These are phyloP conservation scores for Dicentrarchus labrax DNA, from an alignment of 2,113 vertebrate species.

Conservation along the genomic window DNA sequence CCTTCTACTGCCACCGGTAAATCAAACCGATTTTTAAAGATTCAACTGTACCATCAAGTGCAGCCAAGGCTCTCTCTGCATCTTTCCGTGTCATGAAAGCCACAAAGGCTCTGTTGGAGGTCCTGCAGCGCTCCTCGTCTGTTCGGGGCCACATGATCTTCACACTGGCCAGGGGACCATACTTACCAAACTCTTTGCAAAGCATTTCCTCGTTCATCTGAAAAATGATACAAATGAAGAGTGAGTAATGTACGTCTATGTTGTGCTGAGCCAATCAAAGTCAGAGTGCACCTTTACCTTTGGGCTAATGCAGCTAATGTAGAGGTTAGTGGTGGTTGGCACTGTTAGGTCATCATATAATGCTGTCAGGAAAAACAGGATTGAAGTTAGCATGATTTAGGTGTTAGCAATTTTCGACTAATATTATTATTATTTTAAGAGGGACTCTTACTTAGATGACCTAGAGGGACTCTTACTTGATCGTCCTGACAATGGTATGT, in stretches of 20 bases:
- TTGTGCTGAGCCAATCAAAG: not conserved
- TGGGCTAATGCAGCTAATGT: constrained; percentile 88
- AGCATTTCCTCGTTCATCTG: constrained; percentile 90
- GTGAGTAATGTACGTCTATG: not conserved
- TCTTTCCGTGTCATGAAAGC: constrained; percentile 89
- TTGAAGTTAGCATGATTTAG: not conserved
- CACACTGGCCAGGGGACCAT: constrained; percentile 87
- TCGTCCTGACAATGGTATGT: constrained; percentile 77
- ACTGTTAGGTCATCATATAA: constrained; percentile 85
- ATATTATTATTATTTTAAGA: not conserved
- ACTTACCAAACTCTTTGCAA: constrained; percentile 89
- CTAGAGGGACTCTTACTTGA: constrained; percentile 72
- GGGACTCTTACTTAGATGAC: constrained; percentile 64
- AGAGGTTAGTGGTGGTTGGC: constrained; percentile 86
- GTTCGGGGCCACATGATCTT: constrained; percentile 90
- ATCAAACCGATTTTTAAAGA: not conserved
- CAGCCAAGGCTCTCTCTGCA: constrained; percentile 85
- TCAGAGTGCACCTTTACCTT: constrained; percentile 76
- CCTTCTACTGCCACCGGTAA: not conserved
- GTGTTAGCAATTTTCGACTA: not conserved
- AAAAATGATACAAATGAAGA: not conserved
- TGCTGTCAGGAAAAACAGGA: constrained; percentile 59
- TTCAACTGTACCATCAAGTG: constrained; percentile 82
- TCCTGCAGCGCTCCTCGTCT: constrained; percentile 85
- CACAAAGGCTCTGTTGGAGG: constrained; percentile 87